Evolutionary conservation across 92 coral and sea anemone species (phyloP).

Genomic region (Chrysogorgia sp.): DNA sequence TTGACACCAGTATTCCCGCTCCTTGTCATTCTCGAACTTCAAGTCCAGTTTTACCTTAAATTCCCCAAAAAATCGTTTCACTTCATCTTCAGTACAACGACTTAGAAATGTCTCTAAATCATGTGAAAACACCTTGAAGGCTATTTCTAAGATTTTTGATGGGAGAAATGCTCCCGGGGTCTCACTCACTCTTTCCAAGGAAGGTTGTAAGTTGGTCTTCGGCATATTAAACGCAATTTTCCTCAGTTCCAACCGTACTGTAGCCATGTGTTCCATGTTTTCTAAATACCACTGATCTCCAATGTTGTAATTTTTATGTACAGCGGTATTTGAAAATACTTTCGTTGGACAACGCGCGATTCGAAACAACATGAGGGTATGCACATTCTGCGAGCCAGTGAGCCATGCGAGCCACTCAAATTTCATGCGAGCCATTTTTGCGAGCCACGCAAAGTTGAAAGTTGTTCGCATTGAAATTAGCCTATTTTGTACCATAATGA

Average conservation of each 20-base stretch:
- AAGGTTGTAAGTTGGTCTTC: conserved; percentile 42
- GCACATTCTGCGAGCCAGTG: too few relatives aligned
- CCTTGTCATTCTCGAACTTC: conserved; percentile 61
- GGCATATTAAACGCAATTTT: conserved; percentile 35
- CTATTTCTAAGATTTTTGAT: conserved; percentile 22
- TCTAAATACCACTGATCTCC: conserved; percentile 43
- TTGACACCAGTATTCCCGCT: conserved; percentile 68
- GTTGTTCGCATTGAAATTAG: too few relatives aligned
- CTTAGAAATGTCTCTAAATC: too few relatives aligned
- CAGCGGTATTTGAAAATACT: conserved; percentile 41
- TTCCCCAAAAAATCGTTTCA: conserved; percentile 43
- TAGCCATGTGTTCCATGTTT: conserved; percentile 61
- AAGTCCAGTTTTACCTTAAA: conserved; percentile 41
- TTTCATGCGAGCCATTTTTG: too few relatives aligned
- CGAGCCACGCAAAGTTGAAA: too few relatives aligned
- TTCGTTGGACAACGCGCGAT: conserved; percentile 50
- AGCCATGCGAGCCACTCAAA: too few relatives aligned
- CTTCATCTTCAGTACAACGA: too few relatives aligned
- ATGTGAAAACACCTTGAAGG: conserved; percentile 34
- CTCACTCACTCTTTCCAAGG: conserved; percentile 42
- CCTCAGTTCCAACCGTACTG: conserved; percentile 36
- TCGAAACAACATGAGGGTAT: conserved; percentile 49
- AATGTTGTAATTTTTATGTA: conserved; percentile 12
- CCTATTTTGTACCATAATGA: too few relatives aligned
- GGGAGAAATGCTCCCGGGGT: conserved; percentile 24